Evolutionary conservation across 1,140 invertebrate species (phyloP).

Genomic region (Heliconius hermathena): DNA sequence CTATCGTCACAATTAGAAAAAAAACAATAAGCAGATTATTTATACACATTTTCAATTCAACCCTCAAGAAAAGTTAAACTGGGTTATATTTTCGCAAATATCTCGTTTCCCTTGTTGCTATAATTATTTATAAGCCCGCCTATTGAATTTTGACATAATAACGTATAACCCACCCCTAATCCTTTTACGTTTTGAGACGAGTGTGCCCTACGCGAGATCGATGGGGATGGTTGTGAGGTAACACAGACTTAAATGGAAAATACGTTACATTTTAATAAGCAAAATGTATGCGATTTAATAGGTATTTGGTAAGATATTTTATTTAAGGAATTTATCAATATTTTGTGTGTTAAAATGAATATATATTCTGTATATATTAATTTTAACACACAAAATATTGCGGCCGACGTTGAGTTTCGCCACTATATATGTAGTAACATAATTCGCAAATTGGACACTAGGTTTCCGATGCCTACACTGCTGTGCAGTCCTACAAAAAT

Average conservation of each 20-base stretch:
- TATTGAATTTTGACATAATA: constrained; percentile 13
- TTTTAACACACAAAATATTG: too few relatives aligned
- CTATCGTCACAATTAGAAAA: too few relatives aligned
- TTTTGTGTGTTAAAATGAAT: too few relatives aligned
- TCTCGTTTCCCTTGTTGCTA: not conserved
- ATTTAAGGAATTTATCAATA: too few relatives aligned
- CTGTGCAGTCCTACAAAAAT: too few relatives aligned
- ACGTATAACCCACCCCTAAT: constrained; percentile 6
- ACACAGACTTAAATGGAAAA: not conserved
- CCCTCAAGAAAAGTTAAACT: not conserved
- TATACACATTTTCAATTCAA: not conserved
- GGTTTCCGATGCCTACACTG: too few relatives aligned
- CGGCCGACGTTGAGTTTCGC: too few relatives aligned
- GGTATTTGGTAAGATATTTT: too few relatives aligned
- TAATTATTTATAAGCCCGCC: not conserved
- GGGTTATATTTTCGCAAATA: not conserved
- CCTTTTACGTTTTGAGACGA: constrained; percentile 8
- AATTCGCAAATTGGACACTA: too few relatives aligned
- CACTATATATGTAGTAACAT: too few relatives aligned
- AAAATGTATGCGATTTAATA: not conserved
- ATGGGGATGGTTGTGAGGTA: not conserved
- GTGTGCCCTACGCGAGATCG: not conserved
- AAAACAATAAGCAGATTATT: too few relatives aligned
- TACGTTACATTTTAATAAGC: not conserved
- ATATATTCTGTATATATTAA: too few relatives aligned